Percentiles rank a stretch among this genome's conserved stretches.
These are phyloP conservation scores for Zaprionus davidi DNA, from an alignment of 1,140 invertebrate species.

Conservation along the genomic window DNA sequence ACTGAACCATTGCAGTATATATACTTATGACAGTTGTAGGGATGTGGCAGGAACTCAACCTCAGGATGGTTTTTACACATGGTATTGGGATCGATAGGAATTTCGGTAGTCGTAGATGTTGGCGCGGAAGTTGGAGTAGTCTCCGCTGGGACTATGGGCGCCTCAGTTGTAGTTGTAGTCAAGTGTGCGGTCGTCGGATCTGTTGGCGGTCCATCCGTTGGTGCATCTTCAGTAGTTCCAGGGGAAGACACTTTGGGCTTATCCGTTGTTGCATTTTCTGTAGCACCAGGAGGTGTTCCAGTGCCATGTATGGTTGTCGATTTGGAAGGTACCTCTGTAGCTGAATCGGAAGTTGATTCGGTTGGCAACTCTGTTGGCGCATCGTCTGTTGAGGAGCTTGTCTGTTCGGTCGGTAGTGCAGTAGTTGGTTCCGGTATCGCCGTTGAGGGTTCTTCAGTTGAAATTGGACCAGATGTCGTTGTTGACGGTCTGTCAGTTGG, in stretches of 20 bases:
- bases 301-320: background rate
- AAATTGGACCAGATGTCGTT: background rate
- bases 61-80: constrained; percentile 50
- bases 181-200: background rate
- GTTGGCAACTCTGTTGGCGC: constrained; percentile 2
- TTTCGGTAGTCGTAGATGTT: constrained; percentile 6
- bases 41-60: constrained; percentile 52
- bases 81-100: constrained; percentile 28
- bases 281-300: background rate
- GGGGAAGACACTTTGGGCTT: too few species aligned
- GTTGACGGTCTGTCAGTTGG: background rate
- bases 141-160: background rate
- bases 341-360: background rate
- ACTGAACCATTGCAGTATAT: constrained; percentile 43
- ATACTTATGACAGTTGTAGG: constrained; percentile 61
- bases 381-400: constrained; percentile 6
- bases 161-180: background rate
- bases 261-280: too few species aligned
- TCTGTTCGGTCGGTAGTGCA: background rate
- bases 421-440: background rate
- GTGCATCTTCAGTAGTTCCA: too few species aligned
- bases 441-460: background rate
- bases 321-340: background rate
- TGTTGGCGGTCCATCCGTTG: background rate
- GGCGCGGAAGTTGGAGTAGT: background rate